Conservation (phyloP, 2,797 vertebrate genomes). For the Phalanger gymnotis region DNA sequence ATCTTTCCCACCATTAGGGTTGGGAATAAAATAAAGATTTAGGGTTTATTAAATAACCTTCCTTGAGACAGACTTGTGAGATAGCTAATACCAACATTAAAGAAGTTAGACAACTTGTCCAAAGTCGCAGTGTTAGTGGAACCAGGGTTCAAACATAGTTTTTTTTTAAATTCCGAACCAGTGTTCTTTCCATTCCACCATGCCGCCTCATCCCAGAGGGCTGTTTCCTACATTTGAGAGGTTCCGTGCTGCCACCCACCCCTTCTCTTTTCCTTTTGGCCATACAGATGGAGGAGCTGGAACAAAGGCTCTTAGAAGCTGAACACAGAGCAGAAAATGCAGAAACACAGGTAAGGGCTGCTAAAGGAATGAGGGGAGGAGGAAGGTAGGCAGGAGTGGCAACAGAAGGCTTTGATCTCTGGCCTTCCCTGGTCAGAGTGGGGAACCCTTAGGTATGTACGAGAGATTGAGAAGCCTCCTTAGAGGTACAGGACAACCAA, state of each 20-base stretch:
- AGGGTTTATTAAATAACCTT: background rate
- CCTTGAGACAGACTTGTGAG: background rate
- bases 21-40: background rate
- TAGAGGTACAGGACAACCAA: background rate
- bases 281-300: constrained; percentile 95
- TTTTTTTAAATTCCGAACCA: background rate
- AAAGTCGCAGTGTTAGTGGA: background rate
- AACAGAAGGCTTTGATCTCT: background rate
- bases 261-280: constrained; percentile 44
- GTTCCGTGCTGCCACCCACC: background rate
- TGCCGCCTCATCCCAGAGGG: background rate
- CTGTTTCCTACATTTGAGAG: background rate
- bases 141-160: background rate
- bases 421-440: background rate
- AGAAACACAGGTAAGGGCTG: constrained; percentile 92
- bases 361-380: background rate
- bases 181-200: background rate
- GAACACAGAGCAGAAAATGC: constrained; percentile 93
- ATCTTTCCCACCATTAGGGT: background rate
- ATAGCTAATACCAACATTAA: background rate
- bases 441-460: background rate
- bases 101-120: background rate
- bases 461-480: background rate
- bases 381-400: background rate
- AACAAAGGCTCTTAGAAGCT: constrained; percentile 93